Evolutionary conservation across 2,797 vertebrate species (phyloP).

Genomic region (Alosa sapidissima): DNA sequence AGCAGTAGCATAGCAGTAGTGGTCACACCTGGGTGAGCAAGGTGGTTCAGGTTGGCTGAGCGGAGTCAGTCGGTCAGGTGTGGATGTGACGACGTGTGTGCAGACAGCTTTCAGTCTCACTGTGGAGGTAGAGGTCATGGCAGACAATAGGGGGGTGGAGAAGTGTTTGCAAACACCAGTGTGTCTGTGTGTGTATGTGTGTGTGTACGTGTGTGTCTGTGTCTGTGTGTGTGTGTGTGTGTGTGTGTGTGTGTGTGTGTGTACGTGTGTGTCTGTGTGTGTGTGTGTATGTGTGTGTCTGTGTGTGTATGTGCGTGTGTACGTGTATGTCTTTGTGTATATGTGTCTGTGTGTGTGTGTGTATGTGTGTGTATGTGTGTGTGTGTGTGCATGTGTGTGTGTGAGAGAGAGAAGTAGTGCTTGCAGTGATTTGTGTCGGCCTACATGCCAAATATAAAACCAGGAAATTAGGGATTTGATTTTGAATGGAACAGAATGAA

Average conservation of each 20-base stretch:
- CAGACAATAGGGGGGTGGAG: not conserved
- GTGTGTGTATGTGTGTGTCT: not conserved
- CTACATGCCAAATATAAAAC: not conserved
- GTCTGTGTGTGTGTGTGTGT: slow-evolving; percentile 8
- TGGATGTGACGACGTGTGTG: not conserved
- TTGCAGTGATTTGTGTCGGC: not conserved
- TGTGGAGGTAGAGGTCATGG: not conserved
- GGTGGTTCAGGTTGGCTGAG: not conserved
- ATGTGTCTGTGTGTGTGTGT: not conserved
- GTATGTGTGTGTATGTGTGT: not conserved
- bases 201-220: slow-evolving; percentile 10
- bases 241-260: slow-evolving; percentile 3
- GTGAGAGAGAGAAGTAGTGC: not conserved
- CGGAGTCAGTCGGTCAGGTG: not conserved
- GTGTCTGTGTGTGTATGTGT: slow-evolving; percentile 3
- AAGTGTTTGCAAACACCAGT: not conserved
- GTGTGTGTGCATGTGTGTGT: not conserved
- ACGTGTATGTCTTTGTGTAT: not conserved
- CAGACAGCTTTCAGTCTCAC: not conserved
- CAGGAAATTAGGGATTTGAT: not conserved
- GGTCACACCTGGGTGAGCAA: slow-evolving; percentile 21
- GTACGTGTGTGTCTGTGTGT: not conserved
- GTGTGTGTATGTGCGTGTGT: not conserved
- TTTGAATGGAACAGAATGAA: not conserved
- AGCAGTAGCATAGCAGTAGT: not conserved